Conservation (phyloP, 35 echinoderm and acorn worm species). For the Acanthaster planci region DNA sequence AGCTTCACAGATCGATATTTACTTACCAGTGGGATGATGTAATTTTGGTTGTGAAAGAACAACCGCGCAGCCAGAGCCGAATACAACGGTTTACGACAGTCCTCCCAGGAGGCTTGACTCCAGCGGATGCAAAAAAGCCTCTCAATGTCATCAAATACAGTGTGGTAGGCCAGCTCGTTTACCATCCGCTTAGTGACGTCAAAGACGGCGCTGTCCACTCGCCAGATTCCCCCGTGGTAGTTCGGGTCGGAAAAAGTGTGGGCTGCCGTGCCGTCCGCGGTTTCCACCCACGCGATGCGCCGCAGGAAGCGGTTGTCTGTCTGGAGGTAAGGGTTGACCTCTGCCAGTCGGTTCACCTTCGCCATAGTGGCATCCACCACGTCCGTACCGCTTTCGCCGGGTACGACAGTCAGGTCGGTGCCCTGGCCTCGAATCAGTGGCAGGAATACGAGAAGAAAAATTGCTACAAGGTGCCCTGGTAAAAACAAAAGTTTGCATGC, state of each 20-base stretch:
- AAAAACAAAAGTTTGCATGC: too few species aligned
- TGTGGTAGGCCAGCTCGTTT: not conserved
- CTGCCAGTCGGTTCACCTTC: not conserved
- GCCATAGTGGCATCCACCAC: not conserved
- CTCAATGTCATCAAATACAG: not conserved
- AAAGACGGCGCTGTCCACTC: not conserved
- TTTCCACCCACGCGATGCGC: slow-evolving; percentile 13
- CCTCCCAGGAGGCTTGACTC: not conserved
- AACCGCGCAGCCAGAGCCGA: slow-evolving; percentile 14
- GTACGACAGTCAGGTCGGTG: not conserved
- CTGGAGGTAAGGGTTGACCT: not conserved
- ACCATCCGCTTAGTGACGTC: not conserved
- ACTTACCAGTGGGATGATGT: not conserved
- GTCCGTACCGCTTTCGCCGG: not conserved
- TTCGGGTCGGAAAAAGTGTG: not conserved
- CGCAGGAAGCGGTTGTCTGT: not conserved
- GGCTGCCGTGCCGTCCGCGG: not conserved
- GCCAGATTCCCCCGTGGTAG: slow-evolving; percentile 7
- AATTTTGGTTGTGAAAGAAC: not conserved
- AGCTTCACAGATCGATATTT: too few species aligned
- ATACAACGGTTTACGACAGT: not conserved
- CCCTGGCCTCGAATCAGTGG: too few species aligned
- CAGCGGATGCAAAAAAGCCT: not conserved
- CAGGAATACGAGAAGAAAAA: too few species aligned
- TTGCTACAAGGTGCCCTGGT: too few species aligned